These are phyloP conservation scores for Betta splendens DNA, from an alignment of 2,797 vertebrate genomes.

Conservation along the genomic window DNA sequence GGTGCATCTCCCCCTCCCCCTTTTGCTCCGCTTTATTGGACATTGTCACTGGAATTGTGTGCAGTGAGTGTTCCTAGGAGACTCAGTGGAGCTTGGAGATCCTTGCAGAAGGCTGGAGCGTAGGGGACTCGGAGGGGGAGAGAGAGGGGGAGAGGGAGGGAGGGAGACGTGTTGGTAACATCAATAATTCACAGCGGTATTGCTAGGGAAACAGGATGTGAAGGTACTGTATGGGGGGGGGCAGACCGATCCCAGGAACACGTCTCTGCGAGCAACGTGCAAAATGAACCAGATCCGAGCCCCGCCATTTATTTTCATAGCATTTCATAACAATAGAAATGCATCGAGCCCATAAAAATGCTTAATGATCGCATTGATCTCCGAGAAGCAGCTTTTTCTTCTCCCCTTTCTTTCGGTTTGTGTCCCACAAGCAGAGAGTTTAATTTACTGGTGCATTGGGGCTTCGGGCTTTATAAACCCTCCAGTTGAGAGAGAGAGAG, in stretches of 20 bases:
- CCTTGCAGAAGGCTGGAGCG: slow-evolving; percentile 61
- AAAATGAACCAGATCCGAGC: slow-evolving; percentile 62
- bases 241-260: slow-evolving; percentile 54
- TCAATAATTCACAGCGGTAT: slow-evolving; percentile 82
- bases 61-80: slow-evolving; percentile 67
- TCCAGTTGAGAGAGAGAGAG: slow-evolving; percentile 37
- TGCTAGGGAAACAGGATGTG: slow-evolving; percentile 77
- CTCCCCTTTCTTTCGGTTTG: slow-evolving; percentile 38
- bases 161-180: slow-evolving; percentile 67
- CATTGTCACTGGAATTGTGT: slow-evolving; percentile 71
- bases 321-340: slow-evolving; percentile 56
- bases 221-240: slow-evolving; percentile 70
- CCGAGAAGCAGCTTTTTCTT: slow-evolving; percentile 55
- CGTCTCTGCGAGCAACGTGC: slow-evolving; percentile 54
- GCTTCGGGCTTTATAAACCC: slow-evolving; percentile 65
- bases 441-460: slow-evolving; percentile 71
- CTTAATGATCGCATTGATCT: slow-evolving; percentile 76
- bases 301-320: slow-evolving; percentile 55
- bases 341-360: slow-evolving; percentile 65
- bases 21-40: slow-evolving; percentile 73
- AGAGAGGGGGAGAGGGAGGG: slow-evolving; percentile 53
- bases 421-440: slow-evolving; percentile 60
- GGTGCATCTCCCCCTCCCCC: slow-evolving; percentile 66
- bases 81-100: slow-evolving; percentile 69
- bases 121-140: slow-evolving; percentile 56